Percentiles rank a stretch among this genome's conserved stretches.
phyloP scores from a whole-genome alignment of 1,140 invertebrate species.

The Drosophila dunni region DNA sequence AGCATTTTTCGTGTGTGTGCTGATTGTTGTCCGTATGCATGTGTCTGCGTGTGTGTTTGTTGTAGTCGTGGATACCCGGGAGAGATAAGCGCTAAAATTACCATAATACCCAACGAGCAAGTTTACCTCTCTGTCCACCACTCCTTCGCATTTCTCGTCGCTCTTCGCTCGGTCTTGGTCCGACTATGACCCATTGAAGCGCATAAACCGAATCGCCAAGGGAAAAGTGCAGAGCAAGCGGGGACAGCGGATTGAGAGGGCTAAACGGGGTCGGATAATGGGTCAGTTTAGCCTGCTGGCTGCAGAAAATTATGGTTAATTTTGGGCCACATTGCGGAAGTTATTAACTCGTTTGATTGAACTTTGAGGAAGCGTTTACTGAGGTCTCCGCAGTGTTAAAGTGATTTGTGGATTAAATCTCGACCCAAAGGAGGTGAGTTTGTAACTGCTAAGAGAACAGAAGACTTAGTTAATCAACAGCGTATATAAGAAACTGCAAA shows the following conservation, averaged over 20 bases:
- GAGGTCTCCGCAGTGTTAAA: constrained; percentile 29
- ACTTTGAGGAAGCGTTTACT: constrained; percentile 52
- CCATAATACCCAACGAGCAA: constrained; percentile 50
- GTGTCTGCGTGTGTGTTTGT: neutral
- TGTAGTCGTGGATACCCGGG: constrained; percentile 34
- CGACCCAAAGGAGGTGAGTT: neutral
- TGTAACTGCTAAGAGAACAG: neutral
- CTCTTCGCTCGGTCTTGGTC: constrained; percentile 30
- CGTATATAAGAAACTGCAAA: neutral
- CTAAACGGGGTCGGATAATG: constrained; percentile 36
- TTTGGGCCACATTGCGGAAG: constrained; percentile 71
- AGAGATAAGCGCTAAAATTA: constrained; percentile 74
- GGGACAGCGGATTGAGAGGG: neutral
- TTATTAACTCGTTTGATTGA: constrained; percentile 77
- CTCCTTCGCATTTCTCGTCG: constrained; percentile 1
- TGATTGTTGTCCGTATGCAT: constrained; percentile 34
- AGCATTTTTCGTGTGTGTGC: constrained; percentile 67
- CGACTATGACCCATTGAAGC: constrained; percentile 38
- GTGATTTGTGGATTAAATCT: constrained; percentile 34
- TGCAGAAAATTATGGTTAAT: constrained; percentile 68
- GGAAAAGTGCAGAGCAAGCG: neutral
- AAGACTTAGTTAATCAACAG: neutral
- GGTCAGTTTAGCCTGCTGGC: constrained; percentile 61
- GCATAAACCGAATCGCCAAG: constrained; percentile 37
- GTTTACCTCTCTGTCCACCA: neutral